Evolutionary conservation across 2,113 vertebrate species (phyloP).

Genomic region (Pleuronectes platessa): DNA sequence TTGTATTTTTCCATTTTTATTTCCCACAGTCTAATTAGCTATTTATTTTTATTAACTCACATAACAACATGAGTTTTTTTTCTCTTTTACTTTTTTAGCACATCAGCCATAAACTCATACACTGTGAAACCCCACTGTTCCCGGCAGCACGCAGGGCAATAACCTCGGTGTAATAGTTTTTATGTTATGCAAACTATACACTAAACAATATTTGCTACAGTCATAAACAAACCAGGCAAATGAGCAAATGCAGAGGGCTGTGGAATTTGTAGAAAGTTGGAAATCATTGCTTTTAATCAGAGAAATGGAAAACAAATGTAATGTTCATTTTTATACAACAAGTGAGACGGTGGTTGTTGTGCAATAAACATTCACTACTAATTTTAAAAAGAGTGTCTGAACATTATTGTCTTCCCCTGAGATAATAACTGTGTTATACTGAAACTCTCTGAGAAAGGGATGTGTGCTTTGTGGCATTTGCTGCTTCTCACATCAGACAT

Average conservation of each 20-base stretch:
- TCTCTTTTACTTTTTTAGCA: conserved; percentile 10
- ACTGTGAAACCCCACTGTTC: conserved; percentile 25
- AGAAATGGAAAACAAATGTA: conserved; percentile 12
- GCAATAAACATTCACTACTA: conserved; percentile 43
- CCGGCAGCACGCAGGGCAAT: conserved; percentile 14
- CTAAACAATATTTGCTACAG: conserved; percentile 20
- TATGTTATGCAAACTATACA: conserved; percentile 39
- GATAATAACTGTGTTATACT: background rate
- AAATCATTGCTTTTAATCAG: conserved; percentile 52
- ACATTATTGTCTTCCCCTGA: background rate
- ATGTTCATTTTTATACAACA: conserved; percentile 25
- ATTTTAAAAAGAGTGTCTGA: conserved; percentile 4
- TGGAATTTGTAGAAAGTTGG: conserved; percentile 14
- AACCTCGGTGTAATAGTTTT: conserved; percentile 12
- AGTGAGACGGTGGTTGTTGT: conserved; percentile 11
- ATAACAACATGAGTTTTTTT: conserved; percentile 1
- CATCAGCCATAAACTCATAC: conserved; percentile 18
- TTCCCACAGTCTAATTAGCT: conserved; percentile 4
- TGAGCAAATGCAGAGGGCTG: conserved; percentile 20
- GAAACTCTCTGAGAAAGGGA: background rate
- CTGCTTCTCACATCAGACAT: background rate
- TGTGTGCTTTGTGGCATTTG: background rate
- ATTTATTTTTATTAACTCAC: conserved; percentile 51
- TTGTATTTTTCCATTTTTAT: conserved; percentile 4
- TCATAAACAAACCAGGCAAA: conserved; percentile 36